Evolutionary conservation across 2,888 invertebrate genomes (phyloP).

Genomic region (Neuroscelio doddi): DNA sequence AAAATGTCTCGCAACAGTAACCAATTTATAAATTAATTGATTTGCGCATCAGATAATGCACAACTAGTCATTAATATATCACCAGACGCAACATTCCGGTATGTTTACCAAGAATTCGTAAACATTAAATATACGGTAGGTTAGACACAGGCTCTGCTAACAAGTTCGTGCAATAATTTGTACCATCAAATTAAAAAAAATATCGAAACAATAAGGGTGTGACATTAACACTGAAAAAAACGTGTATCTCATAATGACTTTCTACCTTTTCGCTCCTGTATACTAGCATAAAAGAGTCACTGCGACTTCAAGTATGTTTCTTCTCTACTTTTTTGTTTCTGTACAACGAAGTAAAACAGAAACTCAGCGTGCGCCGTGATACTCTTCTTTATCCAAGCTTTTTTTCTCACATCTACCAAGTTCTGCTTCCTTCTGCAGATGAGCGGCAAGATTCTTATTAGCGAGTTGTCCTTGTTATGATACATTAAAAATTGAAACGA

Average conservation of each 20-base stretch:
- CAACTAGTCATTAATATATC: no score
- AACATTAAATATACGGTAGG: no score
- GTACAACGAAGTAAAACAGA: conserved; percentile 19
- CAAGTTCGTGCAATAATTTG: no score
- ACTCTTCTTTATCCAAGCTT: conserved; percentile 29
- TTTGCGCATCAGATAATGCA: no score
- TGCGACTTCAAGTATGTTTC: conserved; percentile 9
- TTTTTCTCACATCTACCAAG: conserved; percentile 17
- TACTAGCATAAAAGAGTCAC: conserved; percentile 13
- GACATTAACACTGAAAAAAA: conserved; percentile 12
- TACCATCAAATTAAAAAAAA: no score
- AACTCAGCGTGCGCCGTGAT: conserved; percentile 17
- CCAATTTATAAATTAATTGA: no score
- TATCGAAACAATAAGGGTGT: neutral
- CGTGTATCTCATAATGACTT: conserved; percentile 18
- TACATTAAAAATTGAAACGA: conserved; percentile 22
- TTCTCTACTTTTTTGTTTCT: conserved; percentile 5
- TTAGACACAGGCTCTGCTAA: no score
- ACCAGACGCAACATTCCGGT: no score
- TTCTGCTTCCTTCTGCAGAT: conserved; percentile 16
- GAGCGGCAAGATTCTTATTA: conserved; percentile 43
- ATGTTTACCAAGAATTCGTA: no score
- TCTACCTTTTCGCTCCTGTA: conserved; percentile 13
- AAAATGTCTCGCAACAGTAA: no score
- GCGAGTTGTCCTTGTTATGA: conserved; percentile 30